A percentile compares a stretch with the other conserved stretches of the same genome.
phyloP scores from a whole-genome alignment of 2,797 vertebrate genomes.

The Saguinus oedipus region DNA sequence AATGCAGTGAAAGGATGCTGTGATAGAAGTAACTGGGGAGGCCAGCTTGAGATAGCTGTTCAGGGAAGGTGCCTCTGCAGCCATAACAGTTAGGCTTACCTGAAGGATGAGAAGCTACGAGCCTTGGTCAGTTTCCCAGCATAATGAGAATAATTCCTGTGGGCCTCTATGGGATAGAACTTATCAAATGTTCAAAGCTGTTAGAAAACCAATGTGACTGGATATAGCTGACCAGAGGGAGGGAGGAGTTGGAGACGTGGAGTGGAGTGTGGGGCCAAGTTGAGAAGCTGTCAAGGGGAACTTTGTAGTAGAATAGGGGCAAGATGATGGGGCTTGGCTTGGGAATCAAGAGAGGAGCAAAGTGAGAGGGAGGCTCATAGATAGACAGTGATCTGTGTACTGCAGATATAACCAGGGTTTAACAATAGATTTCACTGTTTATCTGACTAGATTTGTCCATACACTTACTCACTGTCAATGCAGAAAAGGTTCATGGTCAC shows the following conservation, averaged over 20 bases:
- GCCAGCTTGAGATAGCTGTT: background rate
- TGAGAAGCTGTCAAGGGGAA: background rate
- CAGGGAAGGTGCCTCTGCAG: background rate
- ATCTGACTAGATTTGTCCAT: background rate
- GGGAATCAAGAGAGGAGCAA: accelerated
- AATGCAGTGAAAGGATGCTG: background rate
- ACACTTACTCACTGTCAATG: background rate
- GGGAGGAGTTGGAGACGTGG: background rate
- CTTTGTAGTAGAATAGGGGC: no score
- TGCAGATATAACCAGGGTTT: background rate
- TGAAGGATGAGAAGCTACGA: background rate
- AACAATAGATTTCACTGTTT: background rate
- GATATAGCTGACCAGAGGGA: background rate
- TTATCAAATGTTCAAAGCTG: background rate
- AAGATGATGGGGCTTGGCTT: background rate
- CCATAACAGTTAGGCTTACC: background rate
- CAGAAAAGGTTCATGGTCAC: background rate
- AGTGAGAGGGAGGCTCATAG: background rate
- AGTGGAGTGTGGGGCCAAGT: background rate
- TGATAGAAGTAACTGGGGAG: background rate
- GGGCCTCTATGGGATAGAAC: background rate
- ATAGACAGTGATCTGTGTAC: background rate
- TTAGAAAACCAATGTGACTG: background rate
- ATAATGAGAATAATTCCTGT: background rate
- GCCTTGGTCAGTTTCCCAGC: background rate